Percentiles rank a stretch among this genome's conserved stretches.
Conservation (phyloP, 1,140 invertebrate genomes). For the Palaemon carinicauda region DNA sequence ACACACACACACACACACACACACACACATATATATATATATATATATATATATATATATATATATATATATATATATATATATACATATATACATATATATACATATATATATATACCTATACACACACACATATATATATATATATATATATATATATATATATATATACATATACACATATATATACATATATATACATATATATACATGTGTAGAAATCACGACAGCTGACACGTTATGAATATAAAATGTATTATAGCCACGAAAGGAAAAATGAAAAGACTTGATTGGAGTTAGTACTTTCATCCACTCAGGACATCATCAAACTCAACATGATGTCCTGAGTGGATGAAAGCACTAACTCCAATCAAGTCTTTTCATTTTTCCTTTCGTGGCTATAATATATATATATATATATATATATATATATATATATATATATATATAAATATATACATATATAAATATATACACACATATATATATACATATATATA, state of each 20-base stretch:
- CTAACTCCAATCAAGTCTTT: too few species aligned
- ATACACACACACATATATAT: conserved; percentile 22
- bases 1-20: conserved; percentile 7
- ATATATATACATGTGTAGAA: conserved; percentile 1
- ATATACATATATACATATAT: conserved; percentile 42
- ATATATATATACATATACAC: conserved; percentile 22
- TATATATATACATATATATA: conserved; percentile 38
- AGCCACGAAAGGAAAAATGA: too few species aligned
- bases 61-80: conserved; percentile 50
- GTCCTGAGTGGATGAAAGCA: too few species aligned
- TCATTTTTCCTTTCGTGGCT: too few species aligned
- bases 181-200: conserved; percentile 24
- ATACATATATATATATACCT: conserved; percentile 26
- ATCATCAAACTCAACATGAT: too few species aligned
- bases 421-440: not conserved
- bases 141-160: conserved; percentile 14
- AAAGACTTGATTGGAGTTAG: too few species aligned
- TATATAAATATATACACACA: not conserved
- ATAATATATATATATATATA: not conserved
- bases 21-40: conserved; percentile 54
- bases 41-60: conserved; percentile 57
- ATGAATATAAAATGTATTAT: too few species aligned
- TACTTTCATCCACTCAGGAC: too few species aligned
- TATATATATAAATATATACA: not conserved
- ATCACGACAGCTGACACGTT: too few species aligned